Evolutionary conservation across 1,140 invertebrate species (phyloP).

Genomic region (Halesus radiatus): DNA sequence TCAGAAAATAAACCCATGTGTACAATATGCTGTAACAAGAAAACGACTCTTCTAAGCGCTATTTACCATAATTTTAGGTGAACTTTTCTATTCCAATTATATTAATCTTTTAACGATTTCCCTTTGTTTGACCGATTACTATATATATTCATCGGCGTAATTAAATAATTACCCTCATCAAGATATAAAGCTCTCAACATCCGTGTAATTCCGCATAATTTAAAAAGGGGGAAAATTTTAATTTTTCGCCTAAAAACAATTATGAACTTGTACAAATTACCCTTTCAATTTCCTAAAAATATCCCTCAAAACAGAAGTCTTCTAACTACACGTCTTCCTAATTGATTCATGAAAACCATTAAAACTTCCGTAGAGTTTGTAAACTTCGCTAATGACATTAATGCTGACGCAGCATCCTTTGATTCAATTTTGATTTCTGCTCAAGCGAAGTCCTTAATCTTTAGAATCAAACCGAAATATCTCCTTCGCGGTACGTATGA

Average conservation of each 20-base stretch:
- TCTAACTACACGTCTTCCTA: conserved; percentile 44
- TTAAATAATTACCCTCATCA: too few species aligned
- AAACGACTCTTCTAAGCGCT: too few species aligned
- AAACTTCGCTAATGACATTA: conserved; percentile 52
- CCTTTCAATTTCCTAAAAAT: conserved; percentile 28
- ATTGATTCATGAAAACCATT: conserved; percentile 54
- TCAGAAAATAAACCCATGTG: too few species aligned
- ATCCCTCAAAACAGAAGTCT: conserved; percentile 36
- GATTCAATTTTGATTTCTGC: conserved; percentile 55
- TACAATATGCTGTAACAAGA: too few species aligned
- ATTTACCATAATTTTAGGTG: too few species aligned
- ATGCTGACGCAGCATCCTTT: conserved; percentile 48
- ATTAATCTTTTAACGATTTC: too few species aligned
- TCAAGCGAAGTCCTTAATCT: conserved; percentile 46
- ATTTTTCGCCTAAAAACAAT: not conserved
- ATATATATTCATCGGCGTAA: too few species aligned
- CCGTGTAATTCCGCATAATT: too few species aligned
- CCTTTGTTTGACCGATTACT: too few species aligned
- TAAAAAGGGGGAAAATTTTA: too few species aligned
- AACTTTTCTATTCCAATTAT: too few species aligned
- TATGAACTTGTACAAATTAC: conserved; percentile 1
- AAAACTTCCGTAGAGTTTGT: conserved; percentile 43
- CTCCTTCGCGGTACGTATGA: not conserved
- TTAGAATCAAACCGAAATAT: conserved; percentile 18
- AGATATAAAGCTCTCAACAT: too few species aligned